Percentiles rank a stretch among this genome's conserved stretches.
These are phyloP conservation scores for Macrotis lagotis DNA, from an alignment of 2,113 vertebrate species.

Conservation along the genomic window DNA sequence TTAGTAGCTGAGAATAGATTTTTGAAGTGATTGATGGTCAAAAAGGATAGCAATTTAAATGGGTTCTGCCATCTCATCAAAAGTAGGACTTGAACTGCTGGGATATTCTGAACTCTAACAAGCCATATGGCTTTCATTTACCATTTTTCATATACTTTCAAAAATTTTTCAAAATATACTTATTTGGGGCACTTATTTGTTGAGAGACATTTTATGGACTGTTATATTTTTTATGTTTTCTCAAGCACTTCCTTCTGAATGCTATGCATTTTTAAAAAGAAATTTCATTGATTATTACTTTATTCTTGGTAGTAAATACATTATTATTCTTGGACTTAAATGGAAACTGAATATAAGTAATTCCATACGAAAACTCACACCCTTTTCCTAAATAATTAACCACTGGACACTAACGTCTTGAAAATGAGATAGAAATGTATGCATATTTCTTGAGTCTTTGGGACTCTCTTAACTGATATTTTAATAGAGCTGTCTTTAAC, in stretches of 20 bases:
- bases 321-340: not conserved
- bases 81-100: not conserved
- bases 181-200: not conserved
- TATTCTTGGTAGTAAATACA: constrained; percentile 13
- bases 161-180: constrained; percentile 16
- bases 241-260: constrained; percentile 9
- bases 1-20: not conserved
- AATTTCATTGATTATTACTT: not conserved
- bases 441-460: not conserved
- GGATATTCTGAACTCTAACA: not conserved
- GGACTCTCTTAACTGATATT: constrained; percentile 34
- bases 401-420: not conserved
- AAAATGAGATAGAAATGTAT: not conserved
- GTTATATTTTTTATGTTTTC: constrained; percentile 27
- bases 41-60: not conserved
- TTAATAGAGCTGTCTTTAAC: not conserved
- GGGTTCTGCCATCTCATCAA: not conserved
- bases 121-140: not conserved
- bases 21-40: not conserved
- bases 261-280: not conserved
- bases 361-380: not conserved
- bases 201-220: not conserved
- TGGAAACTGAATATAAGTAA: not conserved
- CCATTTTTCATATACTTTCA: not conserved
- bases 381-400: not conserved